Evolutionary conservation across 2,113 vertebrate genomes (phyloP), one percentile per base, ranked within the genome.

Genomic region (Onychostruthus taczanowskii): DNA sequence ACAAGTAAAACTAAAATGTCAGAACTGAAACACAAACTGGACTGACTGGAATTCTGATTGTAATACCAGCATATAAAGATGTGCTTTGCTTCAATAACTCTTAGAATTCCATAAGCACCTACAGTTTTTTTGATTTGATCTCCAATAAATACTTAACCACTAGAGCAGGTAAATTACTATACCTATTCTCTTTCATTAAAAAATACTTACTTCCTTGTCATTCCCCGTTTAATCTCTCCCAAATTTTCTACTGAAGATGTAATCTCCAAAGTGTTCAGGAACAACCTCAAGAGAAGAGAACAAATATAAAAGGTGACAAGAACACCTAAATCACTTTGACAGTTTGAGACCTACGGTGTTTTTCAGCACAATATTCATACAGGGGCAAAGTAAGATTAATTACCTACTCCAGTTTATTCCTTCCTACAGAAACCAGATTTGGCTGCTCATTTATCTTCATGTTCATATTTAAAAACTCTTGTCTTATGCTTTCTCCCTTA

Each of bases 161-260:
- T 24, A 59, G 56, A 92, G 14, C 11, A 67, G 13, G 2, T 41
- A 50, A 72, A 6, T 39, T 64, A 67, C 16, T 22, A 30, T 49
- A 50, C 15, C 11, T 56, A 35, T 26, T 10, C 13, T 37, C 15
- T 43, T 41, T 62, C 64, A 69, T 5, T 33, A 84, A 89, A 96
- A 95, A 96, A 44, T 58, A 97, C 97, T 97, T 97, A 98, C 98
- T 77, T 53, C 46, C 33, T 30, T 77, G 56, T 76, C 41, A 86
- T 41, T 81, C 69, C 95, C 95, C 81, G 91, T 80, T 96, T 95
- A 95, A 98, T 95, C 44, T 96, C 94, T n/a, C 96, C 95, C 84
- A 97, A 53, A 43, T 78, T 95, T 67, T 96, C 87, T 46, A 98
- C 80, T 39, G 96, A 61, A 61, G 83, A 79, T 37, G 68, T 92